Conservation (phyloP, 92 coral and sea anemone genomes). For the Porites rus region DNA sequence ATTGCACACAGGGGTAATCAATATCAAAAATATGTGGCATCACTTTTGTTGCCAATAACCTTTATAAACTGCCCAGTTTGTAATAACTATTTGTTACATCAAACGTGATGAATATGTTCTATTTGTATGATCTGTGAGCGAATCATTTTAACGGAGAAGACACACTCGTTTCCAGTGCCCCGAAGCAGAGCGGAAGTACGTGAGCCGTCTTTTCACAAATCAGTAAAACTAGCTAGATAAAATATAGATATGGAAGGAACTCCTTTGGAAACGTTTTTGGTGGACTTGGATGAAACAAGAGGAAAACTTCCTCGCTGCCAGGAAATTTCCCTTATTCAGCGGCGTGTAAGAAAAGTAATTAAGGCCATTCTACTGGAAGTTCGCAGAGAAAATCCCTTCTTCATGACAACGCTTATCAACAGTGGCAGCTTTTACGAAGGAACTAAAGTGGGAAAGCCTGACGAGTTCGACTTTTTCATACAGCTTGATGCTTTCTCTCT, state of each 20-base stretch:
- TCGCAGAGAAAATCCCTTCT: conserved; percentile 15
- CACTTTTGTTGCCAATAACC: no score
- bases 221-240: no score
- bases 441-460: conserved; percentile 59
- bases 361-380: conserved; percentile 15
- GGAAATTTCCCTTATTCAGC: conserved; percentile 12
- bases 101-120: not conserved
- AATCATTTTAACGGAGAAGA: no score
- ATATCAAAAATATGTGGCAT: no score
- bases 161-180: no score
- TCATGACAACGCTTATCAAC: conserved; percentile 38
- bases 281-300: not conserved
- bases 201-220: no score
- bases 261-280: not conserved
- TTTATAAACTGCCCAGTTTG: not conserved
- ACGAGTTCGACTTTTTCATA: conserved; percentile 64
- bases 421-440: conserved; percentile 65
- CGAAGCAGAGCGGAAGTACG: no score
- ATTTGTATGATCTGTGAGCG: no score
- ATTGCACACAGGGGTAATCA: no score
- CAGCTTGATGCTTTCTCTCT: conserved; percentile 38
- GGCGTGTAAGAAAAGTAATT: conserved; percentile 26
- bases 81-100: not conserved
- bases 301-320: conserved; percentile 4
- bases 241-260: not conserved